These are phyloP conservation scores for Gephyroberyx darwinii DNA, from an alignment of 2,797 vertebrate genomes.

Conservation along the genomic window DNA sequence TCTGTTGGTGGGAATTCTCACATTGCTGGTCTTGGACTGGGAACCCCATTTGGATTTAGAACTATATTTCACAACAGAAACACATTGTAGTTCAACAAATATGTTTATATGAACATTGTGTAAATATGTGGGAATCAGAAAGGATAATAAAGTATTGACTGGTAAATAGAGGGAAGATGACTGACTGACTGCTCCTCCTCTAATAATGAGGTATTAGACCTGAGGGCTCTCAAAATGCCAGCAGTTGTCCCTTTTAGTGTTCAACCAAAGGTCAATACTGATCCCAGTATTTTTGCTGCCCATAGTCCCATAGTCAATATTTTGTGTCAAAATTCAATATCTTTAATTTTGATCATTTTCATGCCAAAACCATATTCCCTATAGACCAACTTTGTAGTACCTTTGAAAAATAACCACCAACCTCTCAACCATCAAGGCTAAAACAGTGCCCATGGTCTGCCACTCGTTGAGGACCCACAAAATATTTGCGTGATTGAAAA, in stretches of 20 bases:
- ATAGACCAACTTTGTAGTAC: background rate
- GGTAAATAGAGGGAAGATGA: background rate
- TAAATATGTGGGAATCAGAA: constrained; percentile 7
- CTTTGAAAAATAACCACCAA: constrained; percentile 3
- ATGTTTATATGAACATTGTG: constrained; percentile 2
- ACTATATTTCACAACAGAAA: background rate
- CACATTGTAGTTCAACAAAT: background rate
- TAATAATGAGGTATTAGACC: background rate
- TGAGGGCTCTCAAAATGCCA: background rate
- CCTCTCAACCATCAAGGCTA: background rate
- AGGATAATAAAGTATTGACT: constrained; percentile 8
- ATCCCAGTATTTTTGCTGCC: background rate
- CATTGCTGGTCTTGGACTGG: constrained; percentile 6
- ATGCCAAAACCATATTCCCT: background rate
- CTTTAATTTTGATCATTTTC: background rate
- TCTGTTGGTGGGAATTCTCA: constrained; percentile 7
- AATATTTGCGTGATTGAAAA: background rate
- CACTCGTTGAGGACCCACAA: constrained; percentile 6
- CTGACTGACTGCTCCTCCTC: background rate
- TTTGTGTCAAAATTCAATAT: background rate
- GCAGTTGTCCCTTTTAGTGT: background rate
- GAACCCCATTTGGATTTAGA: constrained; percentile 7
- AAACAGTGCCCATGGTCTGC: background rate
- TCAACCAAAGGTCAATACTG: background rate
- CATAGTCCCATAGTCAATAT: background rate